A percentile compares a stretch with the other conserved stretches of the same genome.
Evolutionary conservation across 2,113 vertebrate species (phyloP).

Genomic region (Antechinus flavipes): DNA sequence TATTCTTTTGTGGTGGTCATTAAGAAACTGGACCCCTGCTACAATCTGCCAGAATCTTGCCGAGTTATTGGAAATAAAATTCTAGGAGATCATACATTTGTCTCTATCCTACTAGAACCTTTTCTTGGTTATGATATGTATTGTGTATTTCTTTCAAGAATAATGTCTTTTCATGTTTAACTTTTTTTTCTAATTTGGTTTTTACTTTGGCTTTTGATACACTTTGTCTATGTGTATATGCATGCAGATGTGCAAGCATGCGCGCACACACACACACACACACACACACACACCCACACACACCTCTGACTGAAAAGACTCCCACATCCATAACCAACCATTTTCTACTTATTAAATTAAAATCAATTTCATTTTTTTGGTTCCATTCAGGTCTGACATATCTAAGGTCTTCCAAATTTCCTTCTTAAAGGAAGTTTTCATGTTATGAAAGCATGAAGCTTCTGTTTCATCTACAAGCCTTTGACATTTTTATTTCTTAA

Average conservation of each 20-base stretch:
- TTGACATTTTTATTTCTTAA: not conserved
- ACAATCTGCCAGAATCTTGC: not conserved
- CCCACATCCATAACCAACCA: not conserved
- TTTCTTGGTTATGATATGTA: not conserved
- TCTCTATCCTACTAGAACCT: not conserved
- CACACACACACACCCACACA: not conserved
- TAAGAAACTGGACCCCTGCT: not conserved
- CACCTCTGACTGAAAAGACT: not conserved
- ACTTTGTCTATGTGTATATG: not conserved
- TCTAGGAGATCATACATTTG: not conserved
- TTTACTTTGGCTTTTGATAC: not conserved
- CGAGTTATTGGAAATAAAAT: not conserved
- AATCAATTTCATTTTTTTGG: not conserved
- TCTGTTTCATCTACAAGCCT: not conserved
- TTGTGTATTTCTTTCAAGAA: not conserved
- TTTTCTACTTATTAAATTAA: not conserved
- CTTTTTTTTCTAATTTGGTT: not conserved
- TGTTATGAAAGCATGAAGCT: not conserved
- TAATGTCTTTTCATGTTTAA: not conserved
- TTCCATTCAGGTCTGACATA: not conserved
- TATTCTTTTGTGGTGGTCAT: not conserved
- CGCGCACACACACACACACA: not conserved
- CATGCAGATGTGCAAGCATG: not conserved
- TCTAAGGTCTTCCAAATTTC: not conserved
- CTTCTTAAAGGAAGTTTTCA: not conserved